Evolutionary conservation across 2,797 vertebrate genomes (phyloP), one percentile per base, ranked within the genome.

Genomic region (Xenops minutus): DNA sequence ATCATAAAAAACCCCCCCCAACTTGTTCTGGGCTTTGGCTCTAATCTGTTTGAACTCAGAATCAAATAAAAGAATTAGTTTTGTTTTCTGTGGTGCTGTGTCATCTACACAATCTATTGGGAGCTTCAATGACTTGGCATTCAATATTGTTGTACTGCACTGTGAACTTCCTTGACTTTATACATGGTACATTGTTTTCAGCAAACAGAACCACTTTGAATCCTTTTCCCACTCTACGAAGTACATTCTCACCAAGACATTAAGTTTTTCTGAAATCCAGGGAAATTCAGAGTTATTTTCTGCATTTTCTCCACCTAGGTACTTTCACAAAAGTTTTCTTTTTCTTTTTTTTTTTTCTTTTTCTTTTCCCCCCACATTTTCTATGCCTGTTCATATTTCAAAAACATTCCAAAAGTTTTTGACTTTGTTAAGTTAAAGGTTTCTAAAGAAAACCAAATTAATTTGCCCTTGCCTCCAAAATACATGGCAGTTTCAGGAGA

Each of bases 31-130:
- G 64, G 89, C 66, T 92, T 91, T 92, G 64, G 48, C 77, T 96
- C 41, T 88, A 88, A 90, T 92, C 82, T 94, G 23, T 96, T 88
- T 90, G 62, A 72, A 88, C 26, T 68, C 49, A 61, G 66, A 93
- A 80, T 88, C 58, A 86, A 92, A 90, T 64, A n/a, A 74, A 88
- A 88, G 19, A 69, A 37, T 80, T 85, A n/a, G 7, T 73, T 93
- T 92, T 82, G 13, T 59, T 88, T 86, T 63, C 73, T 54, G 6
- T 74, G 34, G 21, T 61, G 49, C 26, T 71, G 43, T 22, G 43
- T 83, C 14, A 89, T 36, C 59, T 59, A 62, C 34, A 21, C 16
- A 67, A 77, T 36, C 24, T 87, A 41, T n/a, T 67, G 59, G 20
- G 36, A 91, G 10, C 34, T 93, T 85, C 61, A 83, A 30, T 83